These are phyloP conservation scores for Notarius lentiginosus DNA, from an alignment of 2,113 vertebrate genomes.

Conservation along the genomic window DNA sequence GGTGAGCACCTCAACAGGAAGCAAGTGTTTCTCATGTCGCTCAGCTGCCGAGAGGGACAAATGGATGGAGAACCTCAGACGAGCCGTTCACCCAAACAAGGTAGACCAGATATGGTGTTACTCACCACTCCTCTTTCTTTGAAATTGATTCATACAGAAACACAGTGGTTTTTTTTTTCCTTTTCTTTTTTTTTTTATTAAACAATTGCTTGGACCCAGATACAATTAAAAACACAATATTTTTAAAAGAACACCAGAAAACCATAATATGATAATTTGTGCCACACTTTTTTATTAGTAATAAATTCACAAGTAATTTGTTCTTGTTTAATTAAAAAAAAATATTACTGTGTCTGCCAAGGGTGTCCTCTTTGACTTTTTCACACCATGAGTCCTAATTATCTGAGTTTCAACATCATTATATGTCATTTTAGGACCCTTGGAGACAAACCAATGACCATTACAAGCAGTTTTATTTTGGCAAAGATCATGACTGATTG, in stretches of 20 bases:
- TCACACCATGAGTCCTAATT: too few relatives aligned
- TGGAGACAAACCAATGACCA: background rate
- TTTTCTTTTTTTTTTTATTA: background rate
- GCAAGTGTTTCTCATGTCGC: constrained; percentile 97
- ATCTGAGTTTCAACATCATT: background rate
- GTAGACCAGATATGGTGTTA: constrained; percentile 61
- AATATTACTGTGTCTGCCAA: too few relatives aligned
- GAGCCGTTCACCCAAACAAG: constrained; percentile 98
- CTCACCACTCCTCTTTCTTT: background rate
- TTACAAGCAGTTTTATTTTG: background rate
- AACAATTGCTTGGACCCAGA: background rate
- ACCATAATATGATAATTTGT: background rate
- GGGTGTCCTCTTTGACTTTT: too few relatives aligned
- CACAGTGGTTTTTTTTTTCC: background rate
- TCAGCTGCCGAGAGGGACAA: constrained; percentile 97
- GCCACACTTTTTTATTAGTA: background rate
- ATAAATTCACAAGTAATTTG: background rate
- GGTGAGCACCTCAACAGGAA: constrained; percentile 96
- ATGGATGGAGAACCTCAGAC: constrained; percentile 99
- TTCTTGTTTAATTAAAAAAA: background rate
- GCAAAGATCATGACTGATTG: background rate
- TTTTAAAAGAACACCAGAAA: background rate
- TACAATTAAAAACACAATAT: background rate
- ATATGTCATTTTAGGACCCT: background rate
- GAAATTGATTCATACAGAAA: background rate